phyloP scores from a whole-genome alignment of 2,797 vertebrate species.

The Serranus cabrilla region DNA sequence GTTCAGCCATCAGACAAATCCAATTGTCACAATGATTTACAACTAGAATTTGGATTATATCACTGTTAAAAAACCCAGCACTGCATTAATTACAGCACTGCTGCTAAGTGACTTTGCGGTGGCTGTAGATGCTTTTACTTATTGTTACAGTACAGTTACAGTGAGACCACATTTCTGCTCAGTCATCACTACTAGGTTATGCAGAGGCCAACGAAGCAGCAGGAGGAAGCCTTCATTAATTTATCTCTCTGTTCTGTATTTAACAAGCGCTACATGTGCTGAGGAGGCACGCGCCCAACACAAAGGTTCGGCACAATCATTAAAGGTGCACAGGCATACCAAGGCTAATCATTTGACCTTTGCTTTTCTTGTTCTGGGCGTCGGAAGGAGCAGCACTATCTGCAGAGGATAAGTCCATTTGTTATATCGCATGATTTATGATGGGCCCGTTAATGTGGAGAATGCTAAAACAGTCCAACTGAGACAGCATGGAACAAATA shows the following conservation, averaged over 20 bases:
- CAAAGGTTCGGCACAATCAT: constrained; percentile 84
- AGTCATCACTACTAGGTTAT: constrained; percentile 80
- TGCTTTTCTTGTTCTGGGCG: constrained; percentile 79
- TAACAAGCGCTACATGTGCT: constrained; percentile 83
- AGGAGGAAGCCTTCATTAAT: constrained; percentile 81
- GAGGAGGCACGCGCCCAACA: constrained; percentile 81
- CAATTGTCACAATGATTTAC: neutral
- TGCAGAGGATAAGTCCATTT: constrained; percentile 80
- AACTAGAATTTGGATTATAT: neutral
- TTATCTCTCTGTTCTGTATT: constrained; percentile 83
- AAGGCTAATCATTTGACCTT: constrained; percentile 86
- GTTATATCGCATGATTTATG: constrained; percentile 85
- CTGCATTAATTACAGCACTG: constrained; percentile 35
- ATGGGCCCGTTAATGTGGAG: constrained; percentile 76
- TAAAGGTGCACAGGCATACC: constrained; percentile 79
- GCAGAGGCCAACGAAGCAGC: constrained; percentile 81
- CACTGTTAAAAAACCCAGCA: neutral
- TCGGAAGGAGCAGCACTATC: constrained; percentile 70
- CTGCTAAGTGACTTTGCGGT: constrained; percentile 45
- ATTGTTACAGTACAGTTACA: constrained; percentile 39
- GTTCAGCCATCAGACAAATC: neutral
- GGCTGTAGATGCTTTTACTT: constrained; percentile 4
- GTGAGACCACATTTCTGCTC: constrained; percentile 71
- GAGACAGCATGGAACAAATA: constrained; percentile 78
- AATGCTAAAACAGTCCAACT: constrained; percentile 80